Percentiles rank a stretch among this genome's conserved stretches.
phyloP scores from a whole-genome alignment of 2,113 vertebrate species.

The Panurus biarmicus region DNA sequence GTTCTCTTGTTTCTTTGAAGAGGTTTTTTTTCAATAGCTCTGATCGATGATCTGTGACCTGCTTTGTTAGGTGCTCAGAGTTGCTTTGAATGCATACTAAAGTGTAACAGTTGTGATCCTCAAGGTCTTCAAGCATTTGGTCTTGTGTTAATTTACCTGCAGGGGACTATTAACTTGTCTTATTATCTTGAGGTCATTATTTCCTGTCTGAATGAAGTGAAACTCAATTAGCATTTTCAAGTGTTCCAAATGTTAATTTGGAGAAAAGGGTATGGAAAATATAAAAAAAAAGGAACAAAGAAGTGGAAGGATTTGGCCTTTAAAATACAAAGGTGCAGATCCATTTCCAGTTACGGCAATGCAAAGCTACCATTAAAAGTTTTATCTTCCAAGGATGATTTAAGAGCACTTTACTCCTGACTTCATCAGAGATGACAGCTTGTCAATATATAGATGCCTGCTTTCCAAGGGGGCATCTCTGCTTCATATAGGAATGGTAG shows the following conservation, averaged over 20 bases:
- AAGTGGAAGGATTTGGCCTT: neutral
- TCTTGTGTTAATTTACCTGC: constrained; percentile 47
- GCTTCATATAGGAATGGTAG: neutral
- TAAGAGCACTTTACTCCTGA: neutral
- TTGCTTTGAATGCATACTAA: constrained; percentile 20
- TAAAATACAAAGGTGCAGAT: neutral
- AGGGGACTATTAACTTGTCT: constrained; percentile 50
- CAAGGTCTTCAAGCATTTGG: constrained; percentile 45
- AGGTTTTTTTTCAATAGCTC: neutral
- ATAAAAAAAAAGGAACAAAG: neutral
- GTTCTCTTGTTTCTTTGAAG: neutral
- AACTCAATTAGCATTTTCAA: constrained; percentile 45
- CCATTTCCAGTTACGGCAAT: neutral
- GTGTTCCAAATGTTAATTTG: constrained; percentile 35
- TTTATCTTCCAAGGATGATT: neutral
- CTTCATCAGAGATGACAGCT: neutral
- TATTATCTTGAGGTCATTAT: constrained; percentile 57
- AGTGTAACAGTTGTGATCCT: constrained; percentile 1
- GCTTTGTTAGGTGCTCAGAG: constrained; percentile 1
- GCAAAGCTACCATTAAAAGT: neutral
- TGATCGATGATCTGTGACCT: neutral
- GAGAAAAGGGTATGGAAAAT: neutral
- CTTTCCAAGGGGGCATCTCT: neutral
- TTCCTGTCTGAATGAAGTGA: constrained; percentile 45
- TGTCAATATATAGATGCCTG: neutral